Evolutionary conservation across 2,113 vertebrate genomes (phyloP).

Genomic region (Calidris pugnax): DNA sequence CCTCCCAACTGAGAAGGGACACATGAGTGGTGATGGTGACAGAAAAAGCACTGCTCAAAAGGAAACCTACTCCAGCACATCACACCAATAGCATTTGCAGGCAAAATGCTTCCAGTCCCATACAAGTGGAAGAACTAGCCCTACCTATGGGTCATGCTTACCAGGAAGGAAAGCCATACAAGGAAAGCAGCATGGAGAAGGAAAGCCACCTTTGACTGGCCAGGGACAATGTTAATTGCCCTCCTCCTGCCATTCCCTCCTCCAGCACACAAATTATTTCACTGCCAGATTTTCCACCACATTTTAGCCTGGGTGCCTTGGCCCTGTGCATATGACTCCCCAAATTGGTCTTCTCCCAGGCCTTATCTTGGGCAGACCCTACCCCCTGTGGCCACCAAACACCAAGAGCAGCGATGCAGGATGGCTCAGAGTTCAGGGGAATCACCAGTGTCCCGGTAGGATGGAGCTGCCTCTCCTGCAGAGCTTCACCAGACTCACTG

Average conservation of each 20-base stretch:
- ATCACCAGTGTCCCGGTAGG: background rate
- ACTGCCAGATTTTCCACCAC: background rate
- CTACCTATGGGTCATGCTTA: background rate
- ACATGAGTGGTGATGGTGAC: background rate
- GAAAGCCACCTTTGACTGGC: background rate
- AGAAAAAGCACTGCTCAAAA: background rate
- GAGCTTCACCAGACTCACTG: background rate
- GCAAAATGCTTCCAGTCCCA: background rate
- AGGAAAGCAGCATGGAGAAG: background rate
- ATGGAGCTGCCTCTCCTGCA: background rate
- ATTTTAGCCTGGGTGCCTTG: background rate
- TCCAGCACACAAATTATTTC: background rate
- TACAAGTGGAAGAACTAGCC: background rate
- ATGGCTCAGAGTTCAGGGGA: background rate
- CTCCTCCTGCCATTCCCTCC: background rate
- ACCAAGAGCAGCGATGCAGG: fast-evolving
- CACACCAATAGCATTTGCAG: background rate
- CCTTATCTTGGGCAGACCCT: background rate
- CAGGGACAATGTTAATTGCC: too few relatives aligned
- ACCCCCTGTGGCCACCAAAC: fast-evolving
- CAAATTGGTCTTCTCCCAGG: background rate
- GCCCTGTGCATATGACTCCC: background rate
- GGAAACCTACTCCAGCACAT: background rate
- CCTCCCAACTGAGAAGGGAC: background rate
- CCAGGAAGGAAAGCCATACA: background rate